Base-by-base conservation (phyloP, 2,113 vertebrate genomes). In the Conger conger region DNA sequence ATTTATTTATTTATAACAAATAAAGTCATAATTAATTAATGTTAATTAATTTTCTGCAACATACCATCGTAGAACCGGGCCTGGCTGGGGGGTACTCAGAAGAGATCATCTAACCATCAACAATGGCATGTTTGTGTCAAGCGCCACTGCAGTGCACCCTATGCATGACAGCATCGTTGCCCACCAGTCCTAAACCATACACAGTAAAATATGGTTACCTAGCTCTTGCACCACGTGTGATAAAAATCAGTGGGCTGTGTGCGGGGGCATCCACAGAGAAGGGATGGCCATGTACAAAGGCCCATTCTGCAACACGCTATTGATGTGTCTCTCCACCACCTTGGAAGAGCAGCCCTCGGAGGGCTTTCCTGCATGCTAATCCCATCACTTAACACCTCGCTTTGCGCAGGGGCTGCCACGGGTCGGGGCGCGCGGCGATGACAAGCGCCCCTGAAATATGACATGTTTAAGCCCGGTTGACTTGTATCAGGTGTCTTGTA, bases 361-460 rank as follows among this genome's bases (percentile, higher is more conserved):
- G 42, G 42, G 8, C 68, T 73, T 33, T 45, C 79, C 27, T 42
- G 38, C 38, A 27, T 45, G 20, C 42, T 40, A 80, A 80, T 80
- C 79, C 79, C 79, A 45, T 80, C 79, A 80, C 79, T 80, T 80
- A 50, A 50, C 79, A 45, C n/a, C 79, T 45, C 27, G 37, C 42
- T 40, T 80, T 45, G 20, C 9, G 9, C 27, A 36, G 38, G 79
- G 27, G 1, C 79, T 45, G 42, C 38, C 42, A n/a, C 23, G 42
- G 79, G 79, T 80, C 38, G 38, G 11, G 15, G 3, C 42, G 38
- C 37, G 23, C 37, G 20, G 79, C n/a, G 79, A 42, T 80, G 79
- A 80, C 38, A 80, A 80, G 42, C 27, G 27, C 4, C 11, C 42
- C 38, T 42, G 23, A 80, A 80, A 80, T 80, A 80, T 45, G 79